phyloP scores from a whole-genome alignment of 2,113 vertebrate genomes.

The Alethe castanea region DNA sequence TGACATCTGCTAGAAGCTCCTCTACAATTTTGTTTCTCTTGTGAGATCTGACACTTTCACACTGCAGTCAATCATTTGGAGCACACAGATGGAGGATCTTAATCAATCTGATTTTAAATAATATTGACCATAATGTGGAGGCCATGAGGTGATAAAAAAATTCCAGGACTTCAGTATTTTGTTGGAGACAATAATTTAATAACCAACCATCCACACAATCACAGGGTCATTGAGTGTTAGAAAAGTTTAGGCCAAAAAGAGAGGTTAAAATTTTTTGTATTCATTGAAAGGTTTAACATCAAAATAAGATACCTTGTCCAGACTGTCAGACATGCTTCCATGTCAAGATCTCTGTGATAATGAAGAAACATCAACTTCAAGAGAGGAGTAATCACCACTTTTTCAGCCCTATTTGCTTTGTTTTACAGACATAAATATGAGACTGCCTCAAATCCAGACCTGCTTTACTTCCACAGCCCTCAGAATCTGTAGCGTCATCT shows the following conservation, averaged over 20 bases:
- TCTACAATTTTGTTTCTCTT: not conserved
- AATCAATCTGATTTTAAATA: not conserved
- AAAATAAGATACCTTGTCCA: not conserved
- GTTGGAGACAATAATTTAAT: not conserved
- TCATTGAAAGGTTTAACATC: not conserved
- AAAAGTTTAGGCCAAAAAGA: not conserved
- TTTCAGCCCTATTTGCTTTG: not conserved
- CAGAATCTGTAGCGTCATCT: not conserved
- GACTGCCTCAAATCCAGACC: not conserved
- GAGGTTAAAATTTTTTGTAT: not conserved
- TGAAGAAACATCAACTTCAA: not conserved
- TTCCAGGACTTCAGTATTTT: not conserved
- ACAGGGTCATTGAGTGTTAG: not conserved
- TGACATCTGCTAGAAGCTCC: constrained; percentile 10
- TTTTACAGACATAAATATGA: not conserved
- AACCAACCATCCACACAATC: not conserved
- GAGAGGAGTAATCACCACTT: not conserved
- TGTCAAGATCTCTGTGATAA: not conserved
- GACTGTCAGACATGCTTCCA: not conserved
- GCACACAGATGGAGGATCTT: not conserved
- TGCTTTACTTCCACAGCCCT: not conserved
- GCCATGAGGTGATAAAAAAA: not conserved
- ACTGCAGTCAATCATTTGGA: not conserved
- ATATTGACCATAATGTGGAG: not conserved
- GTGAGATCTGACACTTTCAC: constrained; percentile 9